Percentiles rank a stretch among this genome's conserved stretches.
These are phyloP conservation scores for Fulmarus glacialis DNA, from an alignment of 2,113 vertebrate species.

Conservation along the genomic window DNA sequence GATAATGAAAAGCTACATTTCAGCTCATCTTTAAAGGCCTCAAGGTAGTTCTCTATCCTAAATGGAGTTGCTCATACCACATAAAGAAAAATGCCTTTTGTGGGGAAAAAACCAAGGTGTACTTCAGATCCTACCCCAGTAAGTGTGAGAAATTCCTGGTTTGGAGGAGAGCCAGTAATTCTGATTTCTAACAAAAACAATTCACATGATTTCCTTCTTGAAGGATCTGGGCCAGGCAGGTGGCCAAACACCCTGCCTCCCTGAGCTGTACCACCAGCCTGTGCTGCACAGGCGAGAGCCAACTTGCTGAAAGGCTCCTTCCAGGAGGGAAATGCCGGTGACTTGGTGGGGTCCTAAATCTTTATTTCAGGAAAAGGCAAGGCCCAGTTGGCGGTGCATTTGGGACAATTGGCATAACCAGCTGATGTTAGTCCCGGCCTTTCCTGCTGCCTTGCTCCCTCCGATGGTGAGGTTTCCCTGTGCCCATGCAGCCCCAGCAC, in stretches of 20 bases:
- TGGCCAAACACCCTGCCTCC: neutral
- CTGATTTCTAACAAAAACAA: neutral
- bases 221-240: neutral
- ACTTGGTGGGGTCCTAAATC: neutral
- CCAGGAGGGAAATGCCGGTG: neutral
- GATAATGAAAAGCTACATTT: conserved; percentile 30
- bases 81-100: neutral
- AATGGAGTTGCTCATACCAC: neutral
- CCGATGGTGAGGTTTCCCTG: neutral
- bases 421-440: neutral
- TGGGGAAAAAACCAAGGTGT: neutral
- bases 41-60: neutral
- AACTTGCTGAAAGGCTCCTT: neutral
- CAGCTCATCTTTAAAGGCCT: neutral
- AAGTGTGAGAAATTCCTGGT: neutral
- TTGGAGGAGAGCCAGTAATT: neutral
- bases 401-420: neutral
- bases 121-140: neutral
- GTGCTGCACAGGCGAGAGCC: accelerated
- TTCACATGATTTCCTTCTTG: neutral
- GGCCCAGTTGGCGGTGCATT: neutral
- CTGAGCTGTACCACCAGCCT: neutral
- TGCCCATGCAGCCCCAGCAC: neutral
- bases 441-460: neutral
- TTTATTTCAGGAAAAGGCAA: neutral